Base-by-base conservation (phyloP, 2,888 invertebrate genomes). In the Sturmia bella region DNA sequence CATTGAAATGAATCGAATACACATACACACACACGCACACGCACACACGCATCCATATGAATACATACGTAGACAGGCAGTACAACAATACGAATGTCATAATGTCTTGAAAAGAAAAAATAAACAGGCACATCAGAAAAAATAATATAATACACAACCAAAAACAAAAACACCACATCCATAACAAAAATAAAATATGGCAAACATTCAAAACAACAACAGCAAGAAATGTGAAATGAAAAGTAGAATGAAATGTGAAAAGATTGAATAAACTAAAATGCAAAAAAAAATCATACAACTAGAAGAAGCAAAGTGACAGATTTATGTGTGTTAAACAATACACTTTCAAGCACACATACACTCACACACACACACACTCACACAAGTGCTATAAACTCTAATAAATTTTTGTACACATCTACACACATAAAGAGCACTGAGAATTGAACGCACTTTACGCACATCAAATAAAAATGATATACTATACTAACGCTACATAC, bases 231-330 rank as follows among this genome's bases (percentile, higher is more conserved):
- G 57, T 78, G 59, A 82, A 82, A 41, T 79, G 78, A 82, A 82
- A 69, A 69, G 57, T 54, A 52, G 64, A n/a, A 78, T 72, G 57
- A 79, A 78, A 79, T 66, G 66, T 76, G 54, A 54, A 69, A 76
- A 69, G 56, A 56, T 61, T 61, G 61, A 69, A 76, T 52, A 12
- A 45, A 66, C 39, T 74, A 27, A 48, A 61, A 61, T 69, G 45
- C 52, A 15, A 21, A 76, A 39, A 54, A 59, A 64, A 69, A 69
- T 43, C 17, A 45, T n/a, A 59, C 41, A 45, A 87, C 87, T 87
- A 87, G 87, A 88, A 87, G 48, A 88, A 87, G 88, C 86, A 87
- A 87, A 87, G 86, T 89, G 89, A 89, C 89, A 89, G 89, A 89
- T 89, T 89, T 89, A 89, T 89, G 89, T 88, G 85, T 78, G 77